Percentiles rank a stretch among this genome's conserved stretches.
phyloP scores from a whole-genome alignment of 2,888 invertebrate genomes.

The Hipparchia sbordonii region DNA sequence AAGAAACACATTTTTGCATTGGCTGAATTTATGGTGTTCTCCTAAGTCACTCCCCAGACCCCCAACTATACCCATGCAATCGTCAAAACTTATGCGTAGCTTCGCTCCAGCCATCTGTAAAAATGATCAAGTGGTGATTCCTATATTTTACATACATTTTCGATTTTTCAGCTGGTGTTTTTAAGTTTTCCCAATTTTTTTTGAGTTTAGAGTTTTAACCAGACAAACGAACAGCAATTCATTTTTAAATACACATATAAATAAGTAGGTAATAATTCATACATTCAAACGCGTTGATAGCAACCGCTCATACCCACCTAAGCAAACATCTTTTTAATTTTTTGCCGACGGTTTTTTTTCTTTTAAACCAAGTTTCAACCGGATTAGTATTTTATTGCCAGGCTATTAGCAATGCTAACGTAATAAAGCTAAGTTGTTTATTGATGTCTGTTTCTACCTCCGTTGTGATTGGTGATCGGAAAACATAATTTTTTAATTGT shows the following conservation, averaged over 20 bases:
- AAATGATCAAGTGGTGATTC: no score
- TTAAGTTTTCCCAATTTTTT: no score
- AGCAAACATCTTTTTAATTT: conserved; percentile 20
- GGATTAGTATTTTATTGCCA: conserved; percentile 30
- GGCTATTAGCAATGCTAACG: conserved; percentile 21
- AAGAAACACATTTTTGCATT: no score
- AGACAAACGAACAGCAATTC: no score
- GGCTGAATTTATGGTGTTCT: no score
- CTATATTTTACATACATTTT: no score
- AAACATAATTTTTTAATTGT: background rate
- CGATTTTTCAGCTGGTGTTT: no score
- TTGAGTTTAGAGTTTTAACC: no score
- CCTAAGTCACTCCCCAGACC: no score
- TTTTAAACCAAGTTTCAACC: background rate
- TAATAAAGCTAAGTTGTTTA: conserved; percentile 19
- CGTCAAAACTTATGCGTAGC: no score
- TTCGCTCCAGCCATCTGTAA: no score
- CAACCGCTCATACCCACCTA: conserved; percentile 4
- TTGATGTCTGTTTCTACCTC: conserved; percentile 27
- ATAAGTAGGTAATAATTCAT: background rate
- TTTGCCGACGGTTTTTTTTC: conserved; percentile 9
- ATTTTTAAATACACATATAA: background rate
- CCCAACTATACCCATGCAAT: no score
- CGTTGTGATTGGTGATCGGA: conserved; percentile 24
- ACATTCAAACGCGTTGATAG: conserved; percentile 6